Percentiles rank a stretch among this genome's conserved stretches.
Evolutionary conservation across 2,888 invertebrate species (phyloP).

Genomic region (Microctonus aethiopoides): DNA sequence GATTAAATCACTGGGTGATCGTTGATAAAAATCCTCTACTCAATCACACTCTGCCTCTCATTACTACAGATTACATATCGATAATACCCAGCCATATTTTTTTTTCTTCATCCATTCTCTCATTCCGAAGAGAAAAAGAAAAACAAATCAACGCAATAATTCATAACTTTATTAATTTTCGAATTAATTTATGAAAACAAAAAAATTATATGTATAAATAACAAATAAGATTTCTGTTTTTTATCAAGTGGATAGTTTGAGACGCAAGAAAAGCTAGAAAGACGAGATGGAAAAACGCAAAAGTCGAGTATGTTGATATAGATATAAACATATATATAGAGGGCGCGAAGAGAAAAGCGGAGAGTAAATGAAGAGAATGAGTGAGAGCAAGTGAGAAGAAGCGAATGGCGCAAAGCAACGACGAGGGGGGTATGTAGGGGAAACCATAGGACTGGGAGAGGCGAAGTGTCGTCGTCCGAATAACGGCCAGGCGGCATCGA

Average conservation of each 20-base stretch:
- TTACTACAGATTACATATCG: not conserved
- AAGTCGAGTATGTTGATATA: slow-evolving; percentile 33
- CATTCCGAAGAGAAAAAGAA: not conserved
- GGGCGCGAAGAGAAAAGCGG: slow-evolving; percentile 48
- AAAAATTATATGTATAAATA: too few relatives aligned
- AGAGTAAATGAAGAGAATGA: slow-evolving; percentile 46
- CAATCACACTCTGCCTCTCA: not conserved
- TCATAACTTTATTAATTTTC: too few relatives aligned
- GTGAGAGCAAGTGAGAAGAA: slow-evolving; percentile 43
- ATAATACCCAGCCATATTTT: not conserved
- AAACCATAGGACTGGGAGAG: slow-evolving; percentile 58
- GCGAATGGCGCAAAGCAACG: slow-evolving; percentile 40
- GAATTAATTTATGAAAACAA: too few relatives aligned
- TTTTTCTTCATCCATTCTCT: not conserved
- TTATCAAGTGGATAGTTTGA: not conserved
- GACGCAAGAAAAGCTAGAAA: slow-evolving; percentile 39
- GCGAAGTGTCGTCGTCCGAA: slow-evolving; percentile 68
- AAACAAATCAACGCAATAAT: not conserved
- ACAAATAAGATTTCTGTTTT: too few relatives aligned
- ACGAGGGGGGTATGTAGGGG: slow-evolving; percentile 36
- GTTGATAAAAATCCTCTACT: not conserved
- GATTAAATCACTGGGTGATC: not conserved
- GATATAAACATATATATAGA: slow-evolving; percentile 30
- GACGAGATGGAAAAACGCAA: slow-evolving; percentile 34
- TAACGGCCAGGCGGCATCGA: slow-evolving; percentile 68